These are phyloP conservation scores for Hirundo rustica DNA, from an alignment of 2,797 vertebrate genomes.

Conservation along the genomic window DNA sequence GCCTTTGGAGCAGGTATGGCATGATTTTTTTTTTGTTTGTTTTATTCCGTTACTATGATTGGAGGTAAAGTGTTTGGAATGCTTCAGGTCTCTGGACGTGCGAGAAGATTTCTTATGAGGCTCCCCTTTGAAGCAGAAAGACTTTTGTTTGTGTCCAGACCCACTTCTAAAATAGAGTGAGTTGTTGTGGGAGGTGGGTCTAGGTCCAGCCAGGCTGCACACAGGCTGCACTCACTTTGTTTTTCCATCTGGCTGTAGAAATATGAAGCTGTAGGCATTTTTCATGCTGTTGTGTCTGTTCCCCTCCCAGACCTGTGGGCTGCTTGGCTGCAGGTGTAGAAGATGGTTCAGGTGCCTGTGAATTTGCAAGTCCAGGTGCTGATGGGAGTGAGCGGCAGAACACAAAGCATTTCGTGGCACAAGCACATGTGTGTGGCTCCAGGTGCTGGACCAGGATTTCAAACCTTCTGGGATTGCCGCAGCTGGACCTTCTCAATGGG, in stretches of 20 bases:
- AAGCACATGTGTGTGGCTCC: accelerated
- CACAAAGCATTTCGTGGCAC: background rate
- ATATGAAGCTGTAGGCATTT: background rate
- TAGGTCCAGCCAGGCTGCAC: background rate
- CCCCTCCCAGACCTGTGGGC: background rate
- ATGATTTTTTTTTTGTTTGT: background rate
- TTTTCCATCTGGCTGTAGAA: background rate
- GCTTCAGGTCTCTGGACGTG: background rate
- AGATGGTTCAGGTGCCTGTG: background rate
- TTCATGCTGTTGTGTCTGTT: accelerated
- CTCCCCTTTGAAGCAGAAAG: background rate
- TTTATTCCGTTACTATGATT: accelerated
- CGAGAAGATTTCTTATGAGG: accelerated
- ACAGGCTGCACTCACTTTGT: background rate
- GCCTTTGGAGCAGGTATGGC: constrained; percentile 94
- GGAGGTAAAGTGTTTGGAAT: background rate
- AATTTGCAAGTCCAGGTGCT: background rate
- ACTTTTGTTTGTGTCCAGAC: background rate
- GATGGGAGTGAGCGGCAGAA: background rate
- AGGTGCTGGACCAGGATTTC: background rate
- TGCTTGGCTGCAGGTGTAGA: background rate
- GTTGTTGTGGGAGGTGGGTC: background rate
- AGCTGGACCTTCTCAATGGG: accelerated
- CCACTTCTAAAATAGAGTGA: background rate
- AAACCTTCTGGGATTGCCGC: background rate